These are phyloP conservation scores for Phenganax marumi DNA, from an alignment of 92 coral and sea anemone genomes.

Conservation along the genomic window DNA sequence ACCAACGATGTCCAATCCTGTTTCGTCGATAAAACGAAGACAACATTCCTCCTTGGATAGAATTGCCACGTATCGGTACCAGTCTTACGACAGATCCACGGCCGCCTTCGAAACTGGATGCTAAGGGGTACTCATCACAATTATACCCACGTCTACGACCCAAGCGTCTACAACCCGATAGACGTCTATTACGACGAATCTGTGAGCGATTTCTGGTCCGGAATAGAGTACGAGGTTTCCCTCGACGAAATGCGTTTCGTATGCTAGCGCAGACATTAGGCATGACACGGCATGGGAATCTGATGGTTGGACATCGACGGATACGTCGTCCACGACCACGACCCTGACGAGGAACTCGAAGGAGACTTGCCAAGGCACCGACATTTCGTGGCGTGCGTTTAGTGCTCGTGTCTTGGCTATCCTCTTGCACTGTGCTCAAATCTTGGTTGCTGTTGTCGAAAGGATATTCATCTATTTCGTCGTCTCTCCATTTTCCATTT, in stretches of 20 bases:
- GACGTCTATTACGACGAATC: neutral
- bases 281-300: neutral
- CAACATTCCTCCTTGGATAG: neutral
- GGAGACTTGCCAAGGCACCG: too few species aligned
- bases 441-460: too few species aligned
- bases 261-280: neutral
- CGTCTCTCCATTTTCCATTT: too few species aligned
- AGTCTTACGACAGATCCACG: neutral
- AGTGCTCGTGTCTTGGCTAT: too few species aligned
- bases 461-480: too few species aligned
- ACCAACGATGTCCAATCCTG: neutral
- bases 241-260: neutral
- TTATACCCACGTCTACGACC: neutral
- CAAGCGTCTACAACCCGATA: neutral
- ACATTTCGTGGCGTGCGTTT: too few species aligned
- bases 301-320: neutral
- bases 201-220: neutral
- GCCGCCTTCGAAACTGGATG: neutral
- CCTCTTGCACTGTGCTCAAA: too few species aligned
- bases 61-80: neutral
- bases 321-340: too few species aligned
- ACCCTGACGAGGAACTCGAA: too few species aligned
- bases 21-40: neutral
- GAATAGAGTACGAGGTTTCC: neutral
- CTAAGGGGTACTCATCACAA: conserved; percentile 7